Conservation (phyloP, 92 coral and sea anemone species). For the Metridium senile region DNA sequence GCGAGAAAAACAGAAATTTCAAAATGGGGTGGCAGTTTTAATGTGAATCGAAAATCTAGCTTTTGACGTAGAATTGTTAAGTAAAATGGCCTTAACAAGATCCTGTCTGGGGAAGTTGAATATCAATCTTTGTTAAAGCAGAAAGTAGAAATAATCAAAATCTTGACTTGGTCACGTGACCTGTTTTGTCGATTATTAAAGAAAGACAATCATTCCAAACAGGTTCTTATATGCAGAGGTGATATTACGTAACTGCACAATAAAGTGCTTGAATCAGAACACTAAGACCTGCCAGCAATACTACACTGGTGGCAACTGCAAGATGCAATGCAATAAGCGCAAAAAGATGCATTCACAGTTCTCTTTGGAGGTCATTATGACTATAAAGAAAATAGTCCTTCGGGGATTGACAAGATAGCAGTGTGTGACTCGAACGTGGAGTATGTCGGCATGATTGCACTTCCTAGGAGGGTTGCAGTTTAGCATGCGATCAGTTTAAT, state of each 20-base stretch:
- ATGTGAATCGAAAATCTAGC: no score
- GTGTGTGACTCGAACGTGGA: slow-evolving; percentile 56
- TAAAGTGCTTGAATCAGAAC: slow-evolving; percentile 60
- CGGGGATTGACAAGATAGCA: slow-evolving; percentile 32
- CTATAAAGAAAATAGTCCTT: slow-evolving; percentile 48
- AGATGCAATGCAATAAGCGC: slow-evolving; percentile 72
- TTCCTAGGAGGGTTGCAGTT: slow-evolving; percentile 57
- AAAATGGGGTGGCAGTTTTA: no score
- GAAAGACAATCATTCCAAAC: no score
- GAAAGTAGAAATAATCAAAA: no score
- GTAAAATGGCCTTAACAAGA: no score
- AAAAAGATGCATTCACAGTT: slow-evolving; percentile 69
- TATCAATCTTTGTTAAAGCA: no score
- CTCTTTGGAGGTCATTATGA: slow-evolving; percentile 71
- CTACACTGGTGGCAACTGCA: slow-evolving; percentile 77
- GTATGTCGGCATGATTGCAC: slow-evolving; percentile 68
- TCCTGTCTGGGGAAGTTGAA: no score
- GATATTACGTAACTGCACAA: slow-evolving; percentile 74
- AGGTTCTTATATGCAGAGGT: slow-evolving; percentile 81
- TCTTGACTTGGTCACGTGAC: no score
- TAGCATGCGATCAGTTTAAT: slow-evolving; percentile 26
- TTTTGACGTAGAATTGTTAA: no score
- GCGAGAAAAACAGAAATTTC: no score
- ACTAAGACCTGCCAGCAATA: slow-evolving; percentile 68
- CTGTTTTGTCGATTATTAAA: no score